Evolutionary conservation across 2,888 invertebrate genomes (phyloP).

Genomic region (Stramonita haemastoma): DNA sequence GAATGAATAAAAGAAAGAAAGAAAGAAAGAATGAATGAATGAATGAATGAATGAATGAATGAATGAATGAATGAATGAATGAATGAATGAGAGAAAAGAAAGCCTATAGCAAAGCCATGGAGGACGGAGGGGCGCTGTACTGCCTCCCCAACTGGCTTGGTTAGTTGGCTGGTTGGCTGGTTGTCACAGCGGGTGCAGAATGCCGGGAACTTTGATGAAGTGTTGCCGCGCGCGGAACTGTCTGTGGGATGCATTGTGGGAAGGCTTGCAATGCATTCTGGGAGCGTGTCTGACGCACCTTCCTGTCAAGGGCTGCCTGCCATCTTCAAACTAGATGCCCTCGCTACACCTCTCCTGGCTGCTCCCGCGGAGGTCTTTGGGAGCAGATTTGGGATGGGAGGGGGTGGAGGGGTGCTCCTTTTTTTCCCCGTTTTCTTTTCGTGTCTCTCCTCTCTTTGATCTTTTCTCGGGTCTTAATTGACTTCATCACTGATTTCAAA

Average conservation of each 20-base stretch:
- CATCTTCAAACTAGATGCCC: slow-evolving; percentile 34
- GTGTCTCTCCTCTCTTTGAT: too few species aligned
- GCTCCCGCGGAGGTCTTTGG: neutral
- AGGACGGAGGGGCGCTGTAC: too few species aligned
- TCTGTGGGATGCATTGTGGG: slow-evolving; percentile 39
- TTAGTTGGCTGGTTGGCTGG: too few species aligned
- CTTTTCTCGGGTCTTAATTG: too few species aligned
- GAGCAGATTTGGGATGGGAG: too few species aligned
- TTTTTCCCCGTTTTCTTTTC: too few species aligned
- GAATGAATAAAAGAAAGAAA: neutral
- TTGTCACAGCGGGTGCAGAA: slow-evolving; percentile 27
- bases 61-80: neutral
- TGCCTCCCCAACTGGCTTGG: neutral
- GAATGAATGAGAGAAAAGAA: neutral
- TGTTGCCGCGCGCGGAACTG: slow-evolving; percentile 26
- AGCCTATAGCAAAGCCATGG: neutral
- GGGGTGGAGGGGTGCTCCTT: too few species aligned
- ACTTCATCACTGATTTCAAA: too few species aligned
- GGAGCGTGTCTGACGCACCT: slow-evolving; percentile 27
- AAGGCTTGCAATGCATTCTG: slow-evolving; percentile 35
- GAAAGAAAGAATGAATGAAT: neutral
- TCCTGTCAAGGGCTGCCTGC: slow-evolving; percentile 29
- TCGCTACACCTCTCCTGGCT: neutral
- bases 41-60: neutral
- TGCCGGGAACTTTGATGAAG: slow-evolving; percentile 42